Evolutionary conservation across 2,797 vertebrate genomes (phyloP).

Genomic region (Anas bernieri): DNA sequence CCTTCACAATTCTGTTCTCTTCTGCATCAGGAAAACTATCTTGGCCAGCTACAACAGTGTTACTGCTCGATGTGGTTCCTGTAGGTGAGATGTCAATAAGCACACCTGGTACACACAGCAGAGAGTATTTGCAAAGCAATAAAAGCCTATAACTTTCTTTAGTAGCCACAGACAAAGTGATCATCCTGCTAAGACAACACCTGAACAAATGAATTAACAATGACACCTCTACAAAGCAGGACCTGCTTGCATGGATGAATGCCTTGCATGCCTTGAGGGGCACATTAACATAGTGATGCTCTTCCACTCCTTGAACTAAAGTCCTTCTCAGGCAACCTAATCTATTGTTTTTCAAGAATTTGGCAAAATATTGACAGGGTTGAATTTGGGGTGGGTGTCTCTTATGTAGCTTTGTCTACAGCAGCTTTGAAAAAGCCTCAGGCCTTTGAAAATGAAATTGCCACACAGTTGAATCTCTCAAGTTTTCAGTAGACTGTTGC

Average conservation of each 20-base stretch:
- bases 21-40: conserved; percentile 91
- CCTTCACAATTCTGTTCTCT: conserved; percentile 89
- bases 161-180: neutral
- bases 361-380: neutral
- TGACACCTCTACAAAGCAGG: neutral
- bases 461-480: neutral
- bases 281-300: neutral
- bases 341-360: neutral
- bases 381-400: neutral
- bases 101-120: neutral
- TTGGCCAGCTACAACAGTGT: conserved; percentile 94
- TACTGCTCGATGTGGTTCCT: conserved; percentile 98
- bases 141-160: neutral
- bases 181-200: neutral
- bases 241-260: neutral
- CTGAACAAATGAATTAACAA: neutral
- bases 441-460: neutral
- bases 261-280: neutral
- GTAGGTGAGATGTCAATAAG: neutral
- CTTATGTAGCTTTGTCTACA: neutral
- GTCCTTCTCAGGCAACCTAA: neutral
- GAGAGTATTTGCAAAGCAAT: neutral
- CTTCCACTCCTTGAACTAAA: neutral
- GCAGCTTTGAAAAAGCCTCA: neutral
- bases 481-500: neutral